Evolutionary conservation across 2,797 vertebrate genomes (phyloP).

Genomic region (Gobio occitaniae): DNA sequence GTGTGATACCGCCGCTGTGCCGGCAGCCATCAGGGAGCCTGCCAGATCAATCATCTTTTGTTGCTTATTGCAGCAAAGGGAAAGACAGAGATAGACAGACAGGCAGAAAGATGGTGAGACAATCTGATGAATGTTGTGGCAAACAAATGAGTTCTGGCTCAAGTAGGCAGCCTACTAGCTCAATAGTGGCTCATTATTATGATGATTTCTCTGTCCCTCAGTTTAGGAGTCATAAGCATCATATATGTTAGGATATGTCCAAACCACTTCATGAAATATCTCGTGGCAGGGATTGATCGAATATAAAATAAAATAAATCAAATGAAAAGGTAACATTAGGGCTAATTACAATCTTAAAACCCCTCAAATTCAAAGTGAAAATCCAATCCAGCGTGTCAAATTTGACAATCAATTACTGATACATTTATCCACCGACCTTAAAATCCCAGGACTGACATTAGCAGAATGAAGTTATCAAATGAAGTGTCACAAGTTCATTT

Average conservation of each 20-base stretch:
- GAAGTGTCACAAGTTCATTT: slow-evolving; percentile 4
- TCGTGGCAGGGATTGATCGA: background rate
- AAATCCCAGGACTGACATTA: background rate
- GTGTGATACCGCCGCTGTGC: slow-evolving; percentile 36
- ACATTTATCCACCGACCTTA: background rate
- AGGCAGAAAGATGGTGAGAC: slow-evolving; percentile 20
- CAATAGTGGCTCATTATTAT: slow-evolving; percentile 1
- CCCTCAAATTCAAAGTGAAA: background rate
- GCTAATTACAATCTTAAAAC: background rate
- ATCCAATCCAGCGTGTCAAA: background rate
- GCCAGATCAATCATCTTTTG: slow-evolving; percentile 59
- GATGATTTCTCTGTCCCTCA: background rate
- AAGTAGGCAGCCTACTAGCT: background rate
- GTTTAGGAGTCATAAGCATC: background rate
- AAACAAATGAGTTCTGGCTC: slow-evolving; percentile 51
- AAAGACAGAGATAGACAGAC: slow-evolving; percentile 39
- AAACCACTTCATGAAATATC: background rate
- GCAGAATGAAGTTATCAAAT: slow-evolving; percentile 20
- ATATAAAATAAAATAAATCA: background rate
- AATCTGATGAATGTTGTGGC: slow-evolving; percentile 38
- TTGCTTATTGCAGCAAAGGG: slow-evolving; percentile 43
- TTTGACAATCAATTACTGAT: background rate
- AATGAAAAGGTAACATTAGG: background rate
- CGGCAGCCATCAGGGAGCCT: slow-evolving; percentile 42
- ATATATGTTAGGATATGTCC: background rate